Base-by-base conservation (phyloP, 2,888 invertebrate genomes). In the Chrysolina oricalcia region DNA sequence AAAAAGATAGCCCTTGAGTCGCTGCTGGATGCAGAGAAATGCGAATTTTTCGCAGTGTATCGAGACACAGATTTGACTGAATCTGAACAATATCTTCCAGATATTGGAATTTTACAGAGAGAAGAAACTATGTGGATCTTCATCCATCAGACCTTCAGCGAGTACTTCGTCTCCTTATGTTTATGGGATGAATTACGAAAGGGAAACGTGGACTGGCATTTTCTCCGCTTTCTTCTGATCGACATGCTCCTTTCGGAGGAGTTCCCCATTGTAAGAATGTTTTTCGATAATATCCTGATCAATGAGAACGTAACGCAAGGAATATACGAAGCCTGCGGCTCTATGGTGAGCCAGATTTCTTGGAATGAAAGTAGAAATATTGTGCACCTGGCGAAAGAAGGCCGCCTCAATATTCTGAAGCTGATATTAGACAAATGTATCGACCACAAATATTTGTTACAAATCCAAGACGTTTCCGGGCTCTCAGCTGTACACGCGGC, bases 361-460 rank as follows among this genome's bases (percentile, higher is more conserved):
- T 40, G 56, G 21, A 43, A 59, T 23, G 27, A 46, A 62, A 66
- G 19, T 59, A 46, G n/a, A 10, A 70, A 68, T 35, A 27, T 19
- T 15, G 23, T 48, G 1, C 59, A 46, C 48, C 70, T 59, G 56
- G 65, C 27, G 43, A 63, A 48, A 35, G 74, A 21, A 70, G 70
- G 43, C 70, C 70, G 66, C 48, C 70, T 27, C 65, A 65, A 40
- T 70, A 70, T 48, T 65, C 41, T 48, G 74, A 64, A 4, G 59
- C 70, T 35, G 50, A 66, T 74, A 13, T 40, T 70, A n/a, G 66
- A 70, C 46, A 66, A 65, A 59, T 35, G 27, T 23, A 41, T 41
- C 10, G 46, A 65, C 41, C 46, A 11, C n/a, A 40, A 35, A 13
- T 64, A 65, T 23, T 65, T 65, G 10, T 66, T 74, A n/a, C 13